Evolutionary conservation across 2,113 vertebrate genomes (phyloP), one percentile per base, ranked within the genome.

Genomic region (Dasyurus viverrinus): DNA sequence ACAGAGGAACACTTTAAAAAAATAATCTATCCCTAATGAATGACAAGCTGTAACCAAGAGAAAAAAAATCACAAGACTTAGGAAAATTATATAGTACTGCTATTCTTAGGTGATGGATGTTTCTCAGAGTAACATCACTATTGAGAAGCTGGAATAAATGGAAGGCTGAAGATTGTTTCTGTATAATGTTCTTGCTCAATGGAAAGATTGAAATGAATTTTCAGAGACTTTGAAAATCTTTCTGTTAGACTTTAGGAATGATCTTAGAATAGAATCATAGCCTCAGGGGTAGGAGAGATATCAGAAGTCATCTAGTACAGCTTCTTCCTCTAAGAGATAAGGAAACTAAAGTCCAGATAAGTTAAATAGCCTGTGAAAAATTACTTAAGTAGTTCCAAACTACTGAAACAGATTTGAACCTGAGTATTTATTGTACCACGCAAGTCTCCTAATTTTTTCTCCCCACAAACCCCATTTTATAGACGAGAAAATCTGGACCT

Each of bases 31-130:
- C 94, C 92, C 93, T 97, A 92, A 93, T 96, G 95, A 95, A 53
- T 95, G 93, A 95, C 89, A 94, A 97, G 93, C 93, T 95, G 95
- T 93, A 97, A 97, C 96, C 97, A 96, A 97, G 95, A 95, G 95
- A 95, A 91, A 54, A 90, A 8, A 46, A n/a, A 68, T 68, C 68
- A 84, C 68, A 84, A 5, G 42, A 42, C n/a, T 84, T 84, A 22
- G 68, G 68, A 42, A 6, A 60, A 93, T 42, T 26, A 60, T 42
- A 5, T 90, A 42, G 22, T n/a, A 27, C 48, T 94, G 90, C 42
- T 91, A 27, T 46, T 91, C 84, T 68, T 95, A 84, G 89, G 54
- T 46, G 50, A 30, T 93, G 53, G 54, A 93, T 84, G 50, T 90
- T 95, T 84, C 93, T 53, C 90, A 54, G 90, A 94, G 92, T 89